Conservation (phyloP, 1,140 invertebrate species). For the Brachionus asplanchnoidis region DNA sequence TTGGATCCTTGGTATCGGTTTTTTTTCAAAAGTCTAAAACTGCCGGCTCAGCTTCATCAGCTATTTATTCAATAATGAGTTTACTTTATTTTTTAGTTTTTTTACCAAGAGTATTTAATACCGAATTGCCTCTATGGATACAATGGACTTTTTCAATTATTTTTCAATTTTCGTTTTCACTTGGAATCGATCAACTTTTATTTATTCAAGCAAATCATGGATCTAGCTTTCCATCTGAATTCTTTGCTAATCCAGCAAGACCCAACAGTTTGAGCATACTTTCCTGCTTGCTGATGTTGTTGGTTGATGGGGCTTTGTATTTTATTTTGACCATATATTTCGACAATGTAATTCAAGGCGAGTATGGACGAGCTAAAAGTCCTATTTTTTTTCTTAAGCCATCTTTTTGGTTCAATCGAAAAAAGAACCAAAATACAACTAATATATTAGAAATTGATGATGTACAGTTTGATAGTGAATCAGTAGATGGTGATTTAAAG, state of each 20-base stretch:
- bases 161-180: slow-evolving; percentile 26
- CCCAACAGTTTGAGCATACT: slow-evolving; percentile 16
- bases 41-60: not conserved
- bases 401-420: slow-evolving; percentile 48
- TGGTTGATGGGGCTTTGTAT: slow-evolving; percentile 13
- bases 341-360: slow-evolving; percentile 31
- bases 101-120: slow-evolving; percentile 3
- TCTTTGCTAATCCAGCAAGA: slow-evolving; percentile 23
- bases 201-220: slow-evolving; percentile 1
- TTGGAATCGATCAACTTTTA: slow-evolving; percentile 14
- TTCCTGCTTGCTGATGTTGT: not conserved
- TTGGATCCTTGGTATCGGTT: not conserved
- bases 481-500: not conserved
- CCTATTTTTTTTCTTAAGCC: slow-evolving; percentile 4
- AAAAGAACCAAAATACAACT: slow-evolving; percentile 47
- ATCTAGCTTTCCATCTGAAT: not conserved
- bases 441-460: not conserved
- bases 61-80: slow-evolving; percentile 7
- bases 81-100: slow-evolving; percentile 11
- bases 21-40: slow-evolving; percentile 41
- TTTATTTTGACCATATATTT: slow-evolving; percentile 35
- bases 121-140: not conserved
- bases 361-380: not conserved
- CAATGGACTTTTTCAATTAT: not conserved
- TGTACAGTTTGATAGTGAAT: not conserved